Conservation (phyloP, 2,113 vertebrate species). For the Camelus dromedarius region DNA sequence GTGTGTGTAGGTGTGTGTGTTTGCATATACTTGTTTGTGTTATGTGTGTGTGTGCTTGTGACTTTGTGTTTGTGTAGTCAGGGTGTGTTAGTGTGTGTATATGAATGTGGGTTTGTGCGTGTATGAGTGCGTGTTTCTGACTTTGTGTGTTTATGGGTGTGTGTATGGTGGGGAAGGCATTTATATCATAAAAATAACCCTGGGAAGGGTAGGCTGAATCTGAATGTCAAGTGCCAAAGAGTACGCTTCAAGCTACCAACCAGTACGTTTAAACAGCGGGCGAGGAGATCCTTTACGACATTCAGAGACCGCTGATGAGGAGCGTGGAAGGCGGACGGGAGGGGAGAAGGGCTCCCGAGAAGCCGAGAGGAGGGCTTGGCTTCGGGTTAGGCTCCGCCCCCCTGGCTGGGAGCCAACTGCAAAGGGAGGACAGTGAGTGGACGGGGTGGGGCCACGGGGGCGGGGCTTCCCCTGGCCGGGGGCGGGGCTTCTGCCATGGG, state of each 20-base stretch:
- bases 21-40: too few relatives aligned
- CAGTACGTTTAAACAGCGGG: not conserved
- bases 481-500: not conserved
- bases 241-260: not conserved
- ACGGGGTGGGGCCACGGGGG: fast-evolving
- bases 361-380: not conserved
- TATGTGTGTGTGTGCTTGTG: not conserved
- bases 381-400: not conserved
- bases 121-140: not conserved
- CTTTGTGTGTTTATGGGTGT: not conserved
- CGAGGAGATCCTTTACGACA: not conserved
- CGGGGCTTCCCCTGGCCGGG: not conserved
- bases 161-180: not conserved
- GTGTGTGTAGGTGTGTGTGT: not conserved
- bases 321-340: not conserved
- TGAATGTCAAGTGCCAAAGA: not conserved
- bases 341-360: not conserved
- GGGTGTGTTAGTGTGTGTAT: not conserved
- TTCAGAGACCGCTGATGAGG: not conserved
- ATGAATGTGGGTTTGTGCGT: not conserved
- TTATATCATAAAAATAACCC: not conserved
- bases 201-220: not conserved
- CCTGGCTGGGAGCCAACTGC: not conserved
- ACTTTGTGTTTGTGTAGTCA: not conserved
- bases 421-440: too few relatives aligned